Conservation (phyloP, 2,113 vertebrate genomes). For the Panthera tigris region DNA sequence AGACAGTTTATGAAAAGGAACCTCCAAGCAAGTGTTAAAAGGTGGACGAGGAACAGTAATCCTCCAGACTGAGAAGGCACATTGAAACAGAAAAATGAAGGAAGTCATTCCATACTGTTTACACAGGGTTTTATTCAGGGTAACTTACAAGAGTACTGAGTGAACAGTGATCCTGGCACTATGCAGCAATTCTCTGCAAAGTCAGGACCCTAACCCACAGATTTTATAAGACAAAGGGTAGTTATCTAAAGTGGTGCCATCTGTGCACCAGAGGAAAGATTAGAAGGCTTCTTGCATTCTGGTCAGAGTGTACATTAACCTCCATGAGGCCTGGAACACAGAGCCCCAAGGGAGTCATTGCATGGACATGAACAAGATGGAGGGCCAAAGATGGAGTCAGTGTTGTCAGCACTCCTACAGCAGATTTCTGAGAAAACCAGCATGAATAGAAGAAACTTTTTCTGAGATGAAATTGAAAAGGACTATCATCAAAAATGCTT, state of each 20-base stretch:
- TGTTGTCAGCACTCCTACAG: not conserved
- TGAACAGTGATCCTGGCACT: not conserved
- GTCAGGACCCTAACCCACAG: not conserved
- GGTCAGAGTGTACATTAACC: not conserved
- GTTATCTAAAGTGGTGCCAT: not conserved
- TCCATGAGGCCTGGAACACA: not conserved
- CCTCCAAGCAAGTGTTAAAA: not conserved
- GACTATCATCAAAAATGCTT: constrained; percentile 9
- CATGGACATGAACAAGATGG: not conserved
- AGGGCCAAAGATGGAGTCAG: not conserved
- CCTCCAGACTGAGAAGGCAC: not conserved
- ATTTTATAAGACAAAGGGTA: not conserved
- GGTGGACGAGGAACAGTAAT: not conserved
- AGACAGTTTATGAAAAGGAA: not conserved
- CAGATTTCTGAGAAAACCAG: not conserved
- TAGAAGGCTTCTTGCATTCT: not conserved
- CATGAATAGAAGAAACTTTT: not conserved
- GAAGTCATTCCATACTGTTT: too few relatives aligned
- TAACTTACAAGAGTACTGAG: too few relatives aligned
- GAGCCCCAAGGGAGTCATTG: not conserved
- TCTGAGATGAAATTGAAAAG: not conserved
- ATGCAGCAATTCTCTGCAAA: not conserved
- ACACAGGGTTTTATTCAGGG: too few relatives aligned
- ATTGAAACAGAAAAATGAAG: too few relatives aligned
- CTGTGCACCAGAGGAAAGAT: not conserved